Evolutionary conservation across 2,113 vertebrate species (phyloP).

Genomic region (Ondatra zibethicus): DNA sequence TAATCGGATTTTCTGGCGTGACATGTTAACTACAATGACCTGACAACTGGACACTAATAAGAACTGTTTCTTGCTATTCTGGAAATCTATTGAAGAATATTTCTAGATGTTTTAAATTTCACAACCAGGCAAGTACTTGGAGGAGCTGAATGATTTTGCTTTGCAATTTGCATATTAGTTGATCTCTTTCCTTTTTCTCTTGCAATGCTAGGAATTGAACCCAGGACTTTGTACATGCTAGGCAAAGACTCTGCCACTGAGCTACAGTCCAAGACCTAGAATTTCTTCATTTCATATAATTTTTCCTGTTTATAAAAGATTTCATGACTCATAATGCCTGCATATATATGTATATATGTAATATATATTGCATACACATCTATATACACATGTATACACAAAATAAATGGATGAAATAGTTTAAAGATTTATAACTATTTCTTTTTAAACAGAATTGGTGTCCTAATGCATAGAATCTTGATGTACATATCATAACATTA

Average conservation of each 20-base stretch:
- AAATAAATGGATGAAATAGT: conserved; percentile 14
- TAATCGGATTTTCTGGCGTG: conserved; percentile 41
- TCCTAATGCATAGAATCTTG: conserved; percentile 30
- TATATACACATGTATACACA: neutral
- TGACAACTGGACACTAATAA: conserved; percentile 29
- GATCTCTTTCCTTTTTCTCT: neutral
- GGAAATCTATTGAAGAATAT: conserved; percentile 18
- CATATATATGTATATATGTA: neutral
- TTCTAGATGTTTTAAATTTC: conserved; percentile 36
- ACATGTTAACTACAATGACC: conserved; percentile 52
- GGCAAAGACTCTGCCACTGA: neutral
- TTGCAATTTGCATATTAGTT: conserved; percentile 41
- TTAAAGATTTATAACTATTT: conserved; percentile 2
- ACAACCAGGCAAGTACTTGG: conserved; percentile 12
- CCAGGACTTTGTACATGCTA: neutral
- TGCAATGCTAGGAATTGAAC: neutral
- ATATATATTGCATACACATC: neutral
- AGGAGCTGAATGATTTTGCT: conserved; percentile 20
- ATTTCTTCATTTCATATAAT: conserved; percentile 19
- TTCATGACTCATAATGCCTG: neutral
- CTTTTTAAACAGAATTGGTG: neutral
- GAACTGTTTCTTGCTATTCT: conserved; percentile 30
- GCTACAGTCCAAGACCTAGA: too few relatives aligned
- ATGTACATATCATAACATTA: conserved; percentile 59
- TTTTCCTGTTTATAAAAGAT: conserved; percentile 36